A percentile compares a stretch with the other conserved stretches of the same genome.
These are phyloP conservation scores for Chaetura pelagica DNA, from an alignment of 2,113 vertebrate genomes.

Conservation along the genomic window DNA sequence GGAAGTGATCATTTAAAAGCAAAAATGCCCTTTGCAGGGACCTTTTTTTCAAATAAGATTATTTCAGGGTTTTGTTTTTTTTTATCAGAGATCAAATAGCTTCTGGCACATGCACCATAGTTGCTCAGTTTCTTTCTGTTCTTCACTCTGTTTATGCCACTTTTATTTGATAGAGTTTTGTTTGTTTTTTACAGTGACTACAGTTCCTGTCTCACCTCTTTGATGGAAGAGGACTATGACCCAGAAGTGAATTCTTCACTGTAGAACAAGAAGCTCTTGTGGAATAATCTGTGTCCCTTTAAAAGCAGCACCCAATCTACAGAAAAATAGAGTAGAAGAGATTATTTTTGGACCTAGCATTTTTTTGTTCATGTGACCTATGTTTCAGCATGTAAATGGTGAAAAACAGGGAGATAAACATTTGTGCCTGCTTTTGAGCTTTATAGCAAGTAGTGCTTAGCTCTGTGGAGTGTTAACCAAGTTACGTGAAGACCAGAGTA, in stretches of 20 bases:
- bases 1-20: not conserved
- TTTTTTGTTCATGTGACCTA: conserved; percentile 66
- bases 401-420: conserved; percentile 68
- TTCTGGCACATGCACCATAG: not conserved
- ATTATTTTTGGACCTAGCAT: conserved; percentile 47
- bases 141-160: not conserved
- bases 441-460: conserved; percentile 64
- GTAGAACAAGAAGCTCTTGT: conserved; percentile 54
- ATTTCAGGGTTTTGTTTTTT: not conserved
- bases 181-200: conserved; percentile 56
- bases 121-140: not conserved
- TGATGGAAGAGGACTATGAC: conserved; percentile 67
- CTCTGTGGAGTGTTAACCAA: conserved; percentile 62
- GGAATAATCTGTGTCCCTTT: conserved; percentile 45
- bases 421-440: conserved; percentile 72
- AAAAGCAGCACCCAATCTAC: conserved; percentile 39
- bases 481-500: conserved; percentile 64
- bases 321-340: conserved; percentile 52
- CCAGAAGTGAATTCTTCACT: conserved; percentile 57
- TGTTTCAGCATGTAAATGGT: conserved; percentile 75
- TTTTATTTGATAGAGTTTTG: conserved; percentile 23
- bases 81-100: not conserved
- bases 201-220: conserved; percentile 67
- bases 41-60: not conserved
- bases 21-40: not conserved